Percentiles rank a stretch among this genome's conserved stretches.
Conservation (phyloP, 2,888 invertebrate species). For the Sphinx pinastri region DNA sequence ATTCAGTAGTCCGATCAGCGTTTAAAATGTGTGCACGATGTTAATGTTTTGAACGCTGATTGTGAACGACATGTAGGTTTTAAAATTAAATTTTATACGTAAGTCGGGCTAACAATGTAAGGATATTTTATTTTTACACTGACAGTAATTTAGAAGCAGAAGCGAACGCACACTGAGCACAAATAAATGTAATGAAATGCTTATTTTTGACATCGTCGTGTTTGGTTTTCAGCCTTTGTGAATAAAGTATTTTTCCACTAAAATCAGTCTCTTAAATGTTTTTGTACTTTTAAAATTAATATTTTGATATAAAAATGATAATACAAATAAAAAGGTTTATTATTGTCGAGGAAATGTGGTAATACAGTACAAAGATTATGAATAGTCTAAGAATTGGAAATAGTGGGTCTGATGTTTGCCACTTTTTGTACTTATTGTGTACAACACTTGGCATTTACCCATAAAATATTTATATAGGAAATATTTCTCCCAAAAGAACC, state of each 20-base stretch:
- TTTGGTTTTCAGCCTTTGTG: conserved; percentile 13
- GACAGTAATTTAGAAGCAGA: conserved; percentile 59
- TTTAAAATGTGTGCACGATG: not conserved
- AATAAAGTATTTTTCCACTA: conserved; percentile 22
- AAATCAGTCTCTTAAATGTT: conserved; percentile 21
- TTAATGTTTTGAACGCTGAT: conserved; percentile 48
- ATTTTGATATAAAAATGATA: conserved; percentile 22
- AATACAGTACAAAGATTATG: conserved; percentile 22
- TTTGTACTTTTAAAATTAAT: conserved; percentile 19
- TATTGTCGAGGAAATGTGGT: conserved; percentile 10
- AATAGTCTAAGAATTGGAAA: conserved; percentile 11
- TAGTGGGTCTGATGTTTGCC: conserved; percentile 28
- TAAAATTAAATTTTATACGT: conserved; percentile 67
- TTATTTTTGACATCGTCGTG: conserved; percentile 5
- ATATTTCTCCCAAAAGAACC: not conserved
- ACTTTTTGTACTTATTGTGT: conserved; percentile 30
- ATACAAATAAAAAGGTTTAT: conserved; percentile 14
- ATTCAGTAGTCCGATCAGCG: conserved; percentile 9
- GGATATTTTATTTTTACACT: conserved; percentile 70
- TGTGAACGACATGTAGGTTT: conserved; percentile 40
- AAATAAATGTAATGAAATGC: conserved; percentile 38
- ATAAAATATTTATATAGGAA: conserved; percentile 11
- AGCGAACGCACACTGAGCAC: conserved; percentile 64
- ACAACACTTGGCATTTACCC: conserved; percentile 11
- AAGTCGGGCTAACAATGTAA: conserved; percentile 65